phyloP scores from a whole-genome alignment of 2,888 invertebrate species.

The Euplexia lucipara region DNA sequence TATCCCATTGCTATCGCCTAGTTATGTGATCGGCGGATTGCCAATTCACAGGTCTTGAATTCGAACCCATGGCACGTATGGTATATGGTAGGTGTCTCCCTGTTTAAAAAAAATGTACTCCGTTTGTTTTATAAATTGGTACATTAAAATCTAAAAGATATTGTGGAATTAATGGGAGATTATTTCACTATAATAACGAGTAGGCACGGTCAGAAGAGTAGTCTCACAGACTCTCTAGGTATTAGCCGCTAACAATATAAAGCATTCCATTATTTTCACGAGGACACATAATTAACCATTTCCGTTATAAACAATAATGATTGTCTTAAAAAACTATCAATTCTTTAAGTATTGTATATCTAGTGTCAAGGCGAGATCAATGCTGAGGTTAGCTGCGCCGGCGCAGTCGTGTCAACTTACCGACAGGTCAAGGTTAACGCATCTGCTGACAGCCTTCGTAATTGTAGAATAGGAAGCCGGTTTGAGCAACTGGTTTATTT shows the following conservation, averaged over 20 bases:
- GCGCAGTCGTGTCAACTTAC: constrained; percentile 35
- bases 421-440: constrained; percentile 23
- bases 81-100: too few species aligned
- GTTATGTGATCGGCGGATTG: too few species aligned
- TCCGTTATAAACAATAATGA: constrained; percentile 42
- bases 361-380: constrained; percentile 50
- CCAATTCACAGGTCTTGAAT: too few species aligned
- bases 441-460: constrained; percentile 22
- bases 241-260: neutral
- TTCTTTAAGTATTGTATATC: constrained; percentile 47
- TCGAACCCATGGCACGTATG: too few species aligned
- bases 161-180: too few species aligned
- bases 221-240: too few species aligned
- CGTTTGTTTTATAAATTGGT: too few species aligned
- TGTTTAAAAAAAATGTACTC: too few species aligned
- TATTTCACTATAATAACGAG: too few species aligned
- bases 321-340: constrained; percentile 26
- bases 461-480: constrained; percentile 5
- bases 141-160: too few species aligned
- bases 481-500: constrained; percentile 3
- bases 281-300: constrained; percentile 22
- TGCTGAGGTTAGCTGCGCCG: constrained; percentile 35
- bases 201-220: too few species aligned
- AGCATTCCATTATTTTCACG: constrained; percentile 33
- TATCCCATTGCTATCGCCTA: too few species aligned